These are phyloP conservation scores for Linnaemya tessellans DNA, from an alignment of 2,888 invertebrate genomes.

Conservation along the genomic window DNA sequence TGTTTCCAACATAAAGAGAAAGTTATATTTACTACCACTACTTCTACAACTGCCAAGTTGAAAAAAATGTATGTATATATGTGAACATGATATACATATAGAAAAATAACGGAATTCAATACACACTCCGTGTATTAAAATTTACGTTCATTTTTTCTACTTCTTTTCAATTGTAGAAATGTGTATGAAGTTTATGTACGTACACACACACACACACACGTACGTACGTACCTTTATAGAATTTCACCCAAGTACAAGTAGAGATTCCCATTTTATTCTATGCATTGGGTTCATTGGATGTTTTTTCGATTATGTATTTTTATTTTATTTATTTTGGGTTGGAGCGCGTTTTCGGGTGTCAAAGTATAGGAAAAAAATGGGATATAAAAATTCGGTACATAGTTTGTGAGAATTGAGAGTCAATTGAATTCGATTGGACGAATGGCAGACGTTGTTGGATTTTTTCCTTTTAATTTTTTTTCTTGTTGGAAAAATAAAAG, in stretches of 20 bases:
- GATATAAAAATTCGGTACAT: constrained; percentile 68
- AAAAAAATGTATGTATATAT: constrained; percentile 51
- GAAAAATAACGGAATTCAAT: constrained; percentile 73
- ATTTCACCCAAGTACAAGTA: constrained; percentile 43
- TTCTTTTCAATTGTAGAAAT: constrained; percentile 42
- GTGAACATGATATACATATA: constrained; percentile 58
- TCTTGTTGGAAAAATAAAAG: constrained; percentile 51
- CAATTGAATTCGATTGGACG: constrained; percentile 83
- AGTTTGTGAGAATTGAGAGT: constrained; percentile 78
- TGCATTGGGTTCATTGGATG: constrained; percentile 72
- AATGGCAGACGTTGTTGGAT: constrained; percentile 66
- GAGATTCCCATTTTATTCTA: constrained; percentile 40
- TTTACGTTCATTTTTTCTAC: constrained; percentile 56
- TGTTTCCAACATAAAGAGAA: constrained; percentile 50
- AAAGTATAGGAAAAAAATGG: constrained; percentile 64
- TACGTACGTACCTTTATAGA: constrained; percentile 45
- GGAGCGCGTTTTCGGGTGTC: constrained; percentile 65
- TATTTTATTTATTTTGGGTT: constrained; percentile 64
- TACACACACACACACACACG: too few relatives aligned
- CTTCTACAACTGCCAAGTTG: constrained; percentile 7
- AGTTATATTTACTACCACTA: constrained; percentile 60
- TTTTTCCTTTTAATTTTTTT: constrained; percentile 34
- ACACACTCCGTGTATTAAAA: constrained; percentile 64
- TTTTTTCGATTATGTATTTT: constrained; percentile 72
- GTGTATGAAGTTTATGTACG: constrained; percentile 59